These are phyloP conservation scores for Bagarius yarrelli DNA, from an alignment of 2,113 vertebrate species.

Conservation along the genomic window DNA sequence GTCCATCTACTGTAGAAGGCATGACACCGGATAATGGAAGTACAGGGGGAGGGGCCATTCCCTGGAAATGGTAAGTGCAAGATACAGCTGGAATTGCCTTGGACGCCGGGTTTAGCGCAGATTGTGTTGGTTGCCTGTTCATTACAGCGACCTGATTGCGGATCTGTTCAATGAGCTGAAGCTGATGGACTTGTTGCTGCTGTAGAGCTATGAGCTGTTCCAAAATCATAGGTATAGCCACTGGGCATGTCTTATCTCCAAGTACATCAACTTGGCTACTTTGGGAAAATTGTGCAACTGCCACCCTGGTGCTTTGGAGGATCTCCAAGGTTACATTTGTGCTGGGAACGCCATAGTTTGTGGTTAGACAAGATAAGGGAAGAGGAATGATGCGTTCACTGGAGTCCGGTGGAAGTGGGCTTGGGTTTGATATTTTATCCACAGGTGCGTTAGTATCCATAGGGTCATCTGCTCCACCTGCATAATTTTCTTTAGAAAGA, in stretches of 20 bases:
- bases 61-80: slow-evolving; percentile 74
- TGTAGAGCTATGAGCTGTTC: slow-evolving; percentile 92
- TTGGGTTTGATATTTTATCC: slow-evolving; percentile 67
- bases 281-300: slow-evolving; percentile 95
- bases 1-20: slow-evolving; percentile 67
- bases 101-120: slow-evolving; percentile 70
- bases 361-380: slow-evolving; percentile 69
- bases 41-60: slow-evolving; percentile 69
- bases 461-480: slow-evolving; percentile 75
- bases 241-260: slow-evolving; percentile 68
- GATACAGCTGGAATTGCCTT: slow-evolving; percentile 66
- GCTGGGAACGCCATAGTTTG: slow-evolving; percentile 80
- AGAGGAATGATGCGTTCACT: slow-evolving; percentile 64
- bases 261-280: slow-evolving; percentile 61
- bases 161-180: slow-evolving; percentile 97
- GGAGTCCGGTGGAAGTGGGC: slow-evolving; percentile 62
- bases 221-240: slow-evolving; percentile 89
- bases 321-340: slow-evolving; percentile 97
- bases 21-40: slow-evolving; percentile 79
- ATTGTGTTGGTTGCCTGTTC: slow-evolving; percentile 79
- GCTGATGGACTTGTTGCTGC: slow-evolving; percentile 94
- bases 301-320: slow-evolving; percentile 92
- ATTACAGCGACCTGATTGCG: slow-evolving; percentile 92
- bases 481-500: slow-evolving; percentile 57
- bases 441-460: slow-evolving; percentile 75